phyloP scores from a whole-genome alignment of 2,888 invertebrate species.

The Nematopogon swammerdamellus region DNA sequence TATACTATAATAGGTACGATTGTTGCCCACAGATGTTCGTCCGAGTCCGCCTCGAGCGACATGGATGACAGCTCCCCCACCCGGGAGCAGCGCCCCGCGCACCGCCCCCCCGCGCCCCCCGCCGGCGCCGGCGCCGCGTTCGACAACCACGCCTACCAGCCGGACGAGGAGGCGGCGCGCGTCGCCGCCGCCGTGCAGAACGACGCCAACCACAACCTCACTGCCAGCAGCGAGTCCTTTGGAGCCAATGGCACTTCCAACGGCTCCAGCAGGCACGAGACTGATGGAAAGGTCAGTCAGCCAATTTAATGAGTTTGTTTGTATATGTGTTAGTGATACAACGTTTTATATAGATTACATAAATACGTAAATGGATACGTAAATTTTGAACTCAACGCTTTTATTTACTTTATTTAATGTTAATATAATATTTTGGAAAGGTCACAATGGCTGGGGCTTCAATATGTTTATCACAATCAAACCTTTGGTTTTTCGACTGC shows the following conservation, averaged over 20 bases:
- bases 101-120: constrained; percentile 39
- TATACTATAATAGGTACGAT: too few species aligned
- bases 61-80: background rate
- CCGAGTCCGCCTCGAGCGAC: background rate
- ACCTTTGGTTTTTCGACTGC: too few species aligned
- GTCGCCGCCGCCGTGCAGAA: constrained; percentile 1
- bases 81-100: background rate
- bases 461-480: too few species aligned
- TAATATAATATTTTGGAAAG: too few species aligned
- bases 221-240: constrained; percentile 2
- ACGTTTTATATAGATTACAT: too few species aligned
- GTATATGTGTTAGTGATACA: too few species aligned
- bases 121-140: constrained; percentile 45
- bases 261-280: background rate
- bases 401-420: too few species aligned
- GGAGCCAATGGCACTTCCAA: constrained; percentile 5
- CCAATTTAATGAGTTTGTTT: too few species aligned
- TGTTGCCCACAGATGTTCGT: background rate
- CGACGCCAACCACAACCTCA: constrained; percentile 2
- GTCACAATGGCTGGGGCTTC: too few species aligned
- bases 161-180: constrained; percentile 17
- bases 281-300: too few species aligned
- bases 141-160: constrained; percentile 36
- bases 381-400: too few species aligned
- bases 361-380: too few species aligned